A percentile compares a stretch with the other conserved stretches of the same genome.
Evolutionary conservation across 2,797 vertebrate species (phyloP).

Genomic region (Pangasius larnaudii): DNA sequence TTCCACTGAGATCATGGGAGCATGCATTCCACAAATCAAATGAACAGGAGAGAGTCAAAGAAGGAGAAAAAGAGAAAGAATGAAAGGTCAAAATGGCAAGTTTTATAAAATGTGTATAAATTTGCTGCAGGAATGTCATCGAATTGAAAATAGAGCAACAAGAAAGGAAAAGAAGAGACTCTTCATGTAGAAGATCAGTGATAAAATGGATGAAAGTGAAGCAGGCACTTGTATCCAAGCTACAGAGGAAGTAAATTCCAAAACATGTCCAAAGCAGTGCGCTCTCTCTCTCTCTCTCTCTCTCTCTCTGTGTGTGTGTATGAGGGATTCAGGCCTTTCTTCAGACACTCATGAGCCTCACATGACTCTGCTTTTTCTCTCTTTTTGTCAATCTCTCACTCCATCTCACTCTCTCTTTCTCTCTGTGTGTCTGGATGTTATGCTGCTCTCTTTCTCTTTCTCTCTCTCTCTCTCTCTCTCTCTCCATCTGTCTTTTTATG

Average conservation of each 20-base stretch:
- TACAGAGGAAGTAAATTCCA: conserved; percentile 56
- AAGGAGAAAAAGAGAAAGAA: conserved; percentile 4
- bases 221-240: conserved; percentile 40
- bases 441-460: conserved; percentile 30
- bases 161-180: not conserved
- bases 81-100: not conserved
- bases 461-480: conserved; percentile 34
- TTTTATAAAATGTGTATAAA: not conserved
- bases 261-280: conserved; percentile 53
- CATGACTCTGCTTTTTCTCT: conserved; percentile 70
- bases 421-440: conserved; percentile 16
- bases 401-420: not conserved
- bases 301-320: conserved; percentile 31
- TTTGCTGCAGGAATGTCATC: not conserved
- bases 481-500: not conserved
- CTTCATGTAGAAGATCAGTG: not conserved
- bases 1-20: conserved; percentile 46
- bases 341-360: conserved; percentile 77
- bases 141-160: not conserved
- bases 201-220: conserved; percentile 1
- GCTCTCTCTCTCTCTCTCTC: too few species aligned
- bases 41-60: conserved; percentile 25
- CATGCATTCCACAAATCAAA: conserved; percentile 44
- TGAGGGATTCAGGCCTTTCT: conserved; percentile 71
- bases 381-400: conserved; percentile 19